Percentiles rank a stretch among this genome's conserved stretches.
Conservation (phyloP, 2,797 vertebrate species). For the Mus caroli region DNA sequence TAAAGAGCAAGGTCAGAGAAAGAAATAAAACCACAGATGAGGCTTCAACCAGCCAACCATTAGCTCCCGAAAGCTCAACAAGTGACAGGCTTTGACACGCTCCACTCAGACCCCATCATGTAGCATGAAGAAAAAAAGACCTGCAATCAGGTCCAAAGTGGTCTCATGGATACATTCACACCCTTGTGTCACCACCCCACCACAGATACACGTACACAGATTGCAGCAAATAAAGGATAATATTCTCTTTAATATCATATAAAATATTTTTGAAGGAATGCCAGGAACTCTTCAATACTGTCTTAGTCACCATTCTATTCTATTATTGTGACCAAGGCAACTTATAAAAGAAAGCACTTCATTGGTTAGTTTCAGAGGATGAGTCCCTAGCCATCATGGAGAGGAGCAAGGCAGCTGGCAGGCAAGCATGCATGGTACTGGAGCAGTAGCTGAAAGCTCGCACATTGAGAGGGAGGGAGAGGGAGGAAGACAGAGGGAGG, state of each 20-base stretch:
- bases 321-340: background rate
- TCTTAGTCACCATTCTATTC: background rate
- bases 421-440: background rate
- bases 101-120: background rate
- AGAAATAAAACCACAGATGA: background rate
- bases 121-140: background rate
- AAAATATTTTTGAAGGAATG: background rate
- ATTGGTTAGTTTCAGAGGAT: no score
- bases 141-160: background rate
- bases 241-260: background rate
- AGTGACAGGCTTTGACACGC: background rate
- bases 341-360: background rate
- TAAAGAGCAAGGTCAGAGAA: background rate
- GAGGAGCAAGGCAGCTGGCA: background rate
- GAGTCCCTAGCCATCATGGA: background rate
- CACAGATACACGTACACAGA: background rate
- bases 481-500: accelerated
- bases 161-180: background rate
- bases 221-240: background rate
- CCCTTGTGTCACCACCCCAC: background rate
- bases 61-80: background rate
- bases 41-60: background rate
- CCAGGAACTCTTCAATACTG: background rate
- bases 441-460: background rate
- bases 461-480: background rate